These are phyloP conservation scores for Pempheris klunzingeri DNA, from an alignment of 2,797 vertebrate genomes.

Conservation along the genomic window DNA sequence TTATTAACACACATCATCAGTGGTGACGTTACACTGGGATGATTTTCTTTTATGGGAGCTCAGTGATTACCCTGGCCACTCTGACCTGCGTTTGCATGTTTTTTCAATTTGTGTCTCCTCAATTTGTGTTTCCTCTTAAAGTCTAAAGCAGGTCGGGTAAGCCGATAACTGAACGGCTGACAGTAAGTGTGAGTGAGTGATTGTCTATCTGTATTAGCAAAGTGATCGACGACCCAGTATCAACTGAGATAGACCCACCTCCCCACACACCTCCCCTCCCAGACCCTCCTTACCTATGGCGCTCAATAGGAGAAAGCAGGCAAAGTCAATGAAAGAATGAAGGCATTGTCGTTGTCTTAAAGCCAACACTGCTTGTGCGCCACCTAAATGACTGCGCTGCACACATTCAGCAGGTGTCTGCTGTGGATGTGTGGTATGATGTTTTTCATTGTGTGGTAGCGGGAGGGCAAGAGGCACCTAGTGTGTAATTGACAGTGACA, in stretches of 20 bases:
- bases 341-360: constrained; percentile 1
- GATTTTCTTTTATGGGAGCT: background rate
- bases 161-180: constrained; percentile 26
- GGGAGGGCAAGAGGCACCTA: constrained; percentile 58
- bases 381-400: background rate
- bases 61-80: background rate
- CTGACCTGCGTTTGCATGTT: constrained; percentile 28
- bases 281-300: background rate
- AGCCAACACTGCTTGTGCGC: constrained; percentile 7
- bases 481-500: constrained; percentile 82
- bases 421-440: constrained; percentile 38
- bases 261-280: background rate
- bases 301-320: constrained; percentile 33
- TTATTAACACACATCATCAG: constrained; percentile 24
- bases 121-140: constrained; percentile 10
- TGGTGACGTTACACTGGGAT: background rate
- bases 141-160: constrained; percentile 21
- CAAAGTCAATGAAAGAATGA: constrained; percentile 33
- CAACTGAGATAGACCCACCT: constrained; percentile 10
- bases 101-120: constrained; percentile 12
- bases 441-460: constrained; percentile 49
- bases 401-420: constrained; percentile 51
- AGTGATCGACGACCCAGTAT: constrained; percentile 16
- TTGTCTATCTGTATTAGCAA: constrained; percentile 49
- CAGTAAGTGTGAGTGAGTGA: constrained; percentile 45